A percentile compares a stretch with the other conserved stretches of the same genome.
Conservation (phyloP, 2,113 vertebrate genomes). For the Phrynosoma platyrhinos region DNA sequence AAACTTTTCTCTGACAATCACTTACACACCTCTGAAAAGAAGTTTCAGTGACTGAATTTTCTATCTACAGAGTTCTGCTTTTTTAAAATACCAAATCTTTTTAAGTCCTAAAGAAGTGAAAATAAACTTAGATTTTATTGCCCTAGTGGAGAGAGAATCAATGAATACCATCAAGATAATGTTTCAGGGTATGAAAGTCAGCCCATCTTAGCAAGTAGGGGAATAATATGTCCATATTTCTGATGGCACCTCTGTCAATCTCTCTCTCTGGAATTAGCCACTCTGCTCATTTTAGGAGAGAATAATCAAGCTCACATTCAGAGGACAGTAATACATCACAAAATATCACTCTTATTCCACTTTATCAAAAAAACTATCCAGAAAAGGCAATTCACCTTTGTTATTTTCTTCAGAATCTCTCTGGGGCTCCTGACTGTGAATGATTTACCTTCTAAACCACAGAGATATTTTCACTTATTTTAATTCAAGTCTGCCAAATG, state of each 20-base stretch:
- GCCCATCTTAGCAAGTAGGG: not conserved
- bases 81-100: not conserved
- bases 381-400: not conserved
- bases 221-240: slow-evolving; percentile 8
- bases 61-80: not conserved
- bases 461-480: not conserved
- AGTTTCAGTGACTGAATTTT: not conserved
- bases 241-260: slow-evolving; percentile 13
- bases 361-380: not conserved
- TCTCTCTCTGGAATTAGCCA: not conserved
- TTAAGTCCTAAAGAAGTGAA: not conserved
- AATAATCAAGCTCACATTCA: not conserved
- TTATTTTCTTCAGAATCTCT: slow-evolving; percentile 27
- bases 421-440: not conserved
- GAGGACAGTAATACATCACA: slow-evolving; percentile 4
- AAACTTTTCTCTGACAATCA: not conserved
- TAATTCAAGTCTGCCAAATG: slow-evolving; percentile 15
- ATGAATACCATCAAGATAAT: not conserved
- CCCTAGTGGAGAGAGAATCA: not conserved
- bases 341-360: not conserved
- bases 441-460: not conserved
- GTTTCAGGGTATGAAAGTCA: not conserved
- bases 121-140: slow-evolving; percentile 8
- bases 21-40: not conserved
- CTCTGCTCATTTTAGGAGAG: slow-evolving; percentile 8